Evolutionary conservation across 35 echinoderm and acorn worm species (phyloP), one percentile per base, ranked within the genome.

Genomic region (Eucidaris tribuloides): DNA sequence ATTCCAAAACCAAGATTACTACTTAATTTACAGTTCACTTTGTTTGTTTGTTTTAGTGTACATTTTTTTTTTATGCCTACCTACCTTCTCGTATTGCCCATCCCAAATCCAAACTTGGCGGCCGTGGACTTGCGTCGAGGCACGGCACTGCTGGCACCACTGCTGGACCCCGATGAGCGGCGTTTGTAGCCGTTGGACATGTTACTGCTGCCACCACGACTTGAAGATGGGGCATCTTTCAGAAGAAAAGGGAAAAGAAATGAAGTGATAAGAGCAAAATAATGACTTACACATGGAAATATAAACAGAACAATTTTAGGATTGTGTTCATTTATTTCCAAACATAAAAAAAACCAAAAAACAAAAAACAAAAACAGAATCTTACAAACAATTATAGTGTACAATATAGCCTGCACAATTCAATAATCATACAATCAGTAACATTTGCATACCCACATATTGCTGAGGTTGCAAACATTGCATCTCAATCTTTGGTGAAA

Each of bases 41-140:
- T 54, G 0, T 17, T 17, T n/a, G n/a, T 0, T 54, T 13, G 13
- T 17, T 54, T n/a, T 54, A 54, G n/a, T 17, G n/a, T 54, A n/a
- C 48, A 54, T 13, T 17, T 54, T 54, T 0, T 17, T 17, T 59
- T 15, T 59, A 59, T 0, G 30, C 13, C 37, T 44, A 59, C 13
- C 37, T 44, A 74, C 68, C 68, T 44, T 44, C 68, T 74, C 18
- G 11, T 74, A 36, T 74, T 74, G 9, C 68, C 37, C 35, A 74
- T 42, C 15, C 68, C 68, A 74, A 41, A 44, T 33, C 14, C 25
- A 22, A 36, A 41, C 40, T 74, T 74, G 38, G 68, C 19, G 68
- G 68, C 34, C 11, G 68, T 74, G 34, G 68, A 74, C n/a, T 74
- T 74, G 35, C 68, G 68, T n/a, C n/a, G n/a, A n/a, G n/a, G n/a